Evolutionary conservation across 2,888 invertebrate genomes (phyloP).

Genomic region (Caenorhabditis sp.): DNA sequence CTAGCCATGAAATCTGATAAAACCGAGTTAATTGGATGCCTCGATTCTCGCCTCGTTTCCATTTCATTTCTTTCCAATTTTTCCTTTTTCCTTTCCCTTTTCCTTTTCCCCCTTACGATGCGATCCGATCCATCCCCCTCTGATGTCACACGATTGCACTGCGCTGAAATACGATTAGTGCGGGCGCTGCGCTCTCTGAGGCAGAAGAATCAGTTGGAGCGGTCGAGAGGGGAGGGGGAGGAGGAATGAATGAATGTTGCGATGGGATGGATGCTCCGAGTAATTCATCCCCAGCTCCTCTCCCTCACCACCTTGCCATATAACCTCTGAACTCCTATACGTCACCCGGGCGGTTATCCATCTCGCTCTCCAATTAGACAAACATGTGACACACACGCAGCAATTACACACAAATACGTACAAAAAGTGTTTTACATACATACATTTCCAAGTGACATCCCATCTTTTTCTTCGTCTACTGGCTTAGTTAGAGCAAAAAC

Average conservation of each 20-base stretch:
- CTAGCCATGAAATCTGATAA: constrained; percentile 46
- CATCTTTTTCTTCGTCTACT: not conserved
- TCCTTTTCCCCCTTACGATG: no score
- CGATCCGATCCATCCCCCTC: no score
- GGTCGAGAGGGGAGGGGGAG: no score
- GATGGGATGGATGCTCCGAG: no score
- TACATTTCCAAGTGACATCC: constrained; percentile 36
- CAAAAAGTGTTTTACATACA: constrained; percentile 57
- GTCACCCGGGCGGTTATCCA: not conserved
- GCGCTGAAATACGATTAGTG: no score
- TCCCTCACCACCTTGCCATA: no score
- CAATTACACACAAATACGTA: constrained; percentile 46
- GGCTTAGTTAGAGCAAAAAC: not conserved
- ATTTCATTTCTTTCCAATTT: not conserved
- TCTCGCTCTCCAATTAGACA: constrained; percentile 9
- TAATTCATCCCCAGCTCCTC: no score
- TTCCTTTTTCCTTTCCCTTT: not conserved
- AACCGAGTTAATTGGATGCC: constrained; percentile 50
- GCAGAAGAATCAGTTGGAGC: no score
- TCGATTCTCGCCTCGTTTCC: not conserved
- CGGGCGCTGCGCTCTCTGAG: no score
- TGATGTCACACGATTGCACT: no score
- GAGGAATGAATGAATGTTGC: no score
- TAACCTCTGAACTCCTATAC: not conserved
- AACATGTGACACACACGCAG: constrained; percentile 25